These are phyloP conservation scores for Nymphalis urticae DNA, from an alignment of 2,888 invertebrate genomes.

Conservation along the genomic window DNA sequence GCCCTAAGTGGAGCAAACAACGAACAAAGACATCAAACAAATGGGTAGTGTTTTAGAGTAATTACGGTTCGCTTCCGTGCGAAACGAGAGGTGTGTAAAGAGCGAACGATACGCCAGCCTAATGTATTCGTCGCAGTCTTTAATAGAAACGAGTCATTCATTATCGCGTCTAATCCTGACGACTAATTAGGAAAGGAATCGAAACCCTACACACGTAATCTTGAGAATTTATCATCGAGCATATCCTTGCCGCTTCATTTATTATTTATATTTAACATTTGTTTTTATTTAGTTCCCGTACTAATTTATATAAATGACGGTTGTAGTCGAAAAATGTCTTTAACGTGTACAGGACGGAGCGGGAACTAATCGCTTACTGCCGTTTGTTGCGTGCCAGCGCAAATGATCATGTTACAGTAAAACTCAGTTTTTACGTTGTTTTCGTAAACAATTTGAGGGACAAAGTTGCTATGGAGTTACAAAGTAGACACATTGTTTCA, in stretches of 20 bases:
- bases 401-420: constrained; percentile 61
- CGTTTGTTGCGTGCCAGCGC: constrained; percentile 62
- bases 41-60: constrained; percentile 82
- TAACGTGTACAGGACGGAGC: constrained; percentile 42
- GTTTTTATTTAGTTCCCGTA: constrained; percentile 7
- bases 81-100: constrained; percentile 75
- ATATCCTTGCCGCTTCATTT: constrained; percentile 5
- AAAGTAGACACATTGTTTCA: constrained; percentile 43
- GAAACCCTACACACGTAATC: constrained; percentile 32
- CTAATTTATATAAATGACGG: constrained; percentile 21
- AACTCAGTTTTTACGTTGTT: constrained; percentile 53
- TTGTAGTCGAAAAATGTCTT: constrained; percentile 32
- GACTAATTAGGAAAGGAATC: constrained; percentile 41
- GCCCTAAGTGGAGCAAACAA: constrained; percentile 80
- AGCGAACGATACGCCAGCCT: constrained; percentile 52
- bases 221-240: constrained; percentile 23
- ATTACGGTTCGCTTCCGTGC: constrained; percentile 79
- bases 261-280: constrained; percentile 4
- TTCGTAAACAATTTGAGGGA: constrained; percentile 54
- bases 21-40: constrained; percentile 82
- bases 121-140: constrained; percentile 54
- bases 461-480: constrained; percentile 49
- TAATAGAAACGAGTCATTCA: constrained; percentile 43
- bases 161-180: constrained; percentile 40
- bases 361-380: constrained; percentile 67